Evolutionary conservation across 2,797 vertebrate genomes (phyloP).

Genomic region (Uromys caudimaculatus): DNA sequence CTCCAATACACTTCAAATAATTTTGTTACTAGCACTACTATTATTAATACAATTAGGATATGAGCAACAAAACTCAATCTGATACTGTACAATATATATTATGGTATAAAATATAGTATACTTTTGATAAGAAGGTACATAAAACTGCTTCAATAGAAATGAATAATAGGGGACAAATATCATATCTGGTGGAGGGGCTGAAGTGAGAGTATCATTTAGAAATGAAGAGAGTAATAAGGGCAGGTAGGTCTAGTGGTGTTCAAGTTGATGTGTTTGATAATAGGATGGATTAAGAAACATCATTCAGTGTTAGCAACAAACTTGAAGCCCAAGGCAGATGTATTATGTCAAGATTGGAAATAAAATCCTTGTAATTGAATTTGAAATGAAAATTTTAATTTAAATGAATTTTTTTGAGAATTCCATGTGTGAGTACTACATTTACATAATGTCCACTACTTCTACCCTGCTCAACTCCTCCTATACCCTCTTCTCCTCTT

Average conservation of each 20-base stretch:
- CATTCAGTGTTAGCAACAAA: neutral
- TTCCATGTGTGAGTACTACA: neutral
- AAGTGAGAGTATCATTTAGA: neutral
- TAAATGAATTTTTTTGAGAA: neutral
- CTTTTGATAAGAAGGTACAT: neutral
- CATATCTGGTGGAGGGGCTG: neutral
- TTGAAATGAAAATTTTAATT: neutral
- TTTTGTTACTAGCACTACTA: neutral
- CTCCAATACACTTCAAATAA: neutral
- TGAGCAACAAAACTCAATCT: neutral
- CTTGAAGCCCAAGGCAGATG: neutral
- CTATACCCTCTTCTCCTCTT: neutral
- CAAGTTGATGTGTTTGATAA: neutral
- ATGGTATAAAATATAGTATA: neutral
- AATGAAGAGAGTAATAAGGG: neutral
- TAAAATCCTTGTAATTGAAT: neutral
- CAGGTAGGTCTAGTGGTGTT: neutral
- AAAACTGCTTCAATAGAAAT: neutral
- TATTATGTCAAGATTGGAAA: neutral
- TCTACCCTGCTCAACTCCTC: neutral
- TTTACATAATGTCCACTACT: neutral
- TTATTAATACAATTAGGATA: neutral
- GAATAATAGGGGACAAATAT: neutral
- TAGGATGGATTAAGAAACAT: neutral
- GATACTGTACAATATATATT: neutral